Evolutionary conservation across 1,140 invertebrate genomes (phyloP), one percentile per base, ranked within the genome.

Genomic region (Lutraria rhynchaena): DNA sequence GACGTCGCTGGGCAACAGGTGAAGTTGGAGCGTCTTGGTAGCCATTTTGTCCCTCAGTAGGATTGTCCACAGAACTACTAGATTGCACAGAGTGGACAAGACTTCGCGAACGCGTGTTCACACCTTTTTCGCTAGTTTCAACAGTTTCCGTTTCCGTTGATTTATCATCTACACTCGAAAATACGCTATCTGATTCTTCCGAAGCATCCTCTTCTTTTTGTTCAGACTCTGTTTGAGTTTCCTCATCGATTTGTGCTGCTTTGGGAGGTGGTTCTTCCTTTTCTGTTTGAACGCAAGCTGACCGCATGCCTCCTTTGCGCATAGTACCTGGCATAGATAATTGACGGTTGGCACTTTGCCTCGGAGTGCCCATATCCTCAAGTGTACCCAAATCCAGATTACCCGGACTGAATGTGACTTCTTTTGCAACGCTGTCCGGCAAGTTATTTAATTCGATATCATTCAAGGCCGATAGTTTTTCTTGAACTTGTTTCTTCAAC

Each of bases 401-500:
- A 33, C 92, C 92, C 0, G 92, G 87, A 44, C 83, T 63, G 78
- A 92, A 93, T 17, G 80, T 76, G 2, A 93, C 84, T 67, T 87
- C 83, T 83, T 93, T 93, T 24, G 75, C 57, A 0, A 92, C 88
- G 13, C 88, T 88, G 1, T 74, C 46, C 3, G 92, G 92, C 22
- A 92, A 82, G 27, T 90, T 86, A 61, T 87, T 89, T 27, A 92
- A 69, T 33, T 91, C 89, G 22, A 92, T 85, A 49, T 89, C 86
- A 33, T 88, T 86, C 58, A 92, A 81, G 29, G 83, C 82, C n/a
- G 89, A 86, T 22, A 93, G 86, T 83, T 93, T 93, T 63, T 93
- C 92, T 58, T 90, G 89, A 9, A 93, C 90, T 67, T 93, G 91
- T 65, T 92, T 92, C 83, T 92, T 93, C 46, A 93, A 85, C 46